Conservation (phyloP, 2,797 vertebrate species). For the Falco berigora region DNA sequence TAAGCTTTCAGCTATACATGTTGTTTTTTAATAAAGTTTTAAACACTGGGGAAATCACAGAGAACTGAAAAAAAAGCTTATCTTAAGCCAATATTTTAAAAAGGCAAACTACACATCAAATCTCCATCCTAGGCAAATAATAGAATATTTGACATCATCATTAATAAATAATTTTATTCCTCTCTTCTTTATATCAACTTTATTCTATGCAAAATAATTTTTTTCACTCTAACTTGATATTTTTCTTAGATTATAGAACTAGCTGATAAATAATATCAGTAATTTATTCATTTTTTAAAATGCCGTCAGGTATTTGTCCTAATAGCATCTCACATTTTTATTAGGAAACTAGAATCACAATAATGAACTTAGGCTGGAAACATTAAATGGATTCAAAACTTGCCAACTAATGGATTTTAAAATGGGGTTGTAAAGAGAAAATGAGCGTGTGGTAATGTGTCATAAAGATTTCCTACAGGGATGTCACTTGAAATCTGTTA, state of each 20-base stretch:
- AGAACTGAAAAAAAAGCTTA: background rate
- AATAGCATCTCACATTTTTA: background rate
- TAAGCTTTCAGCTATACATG: background rate
- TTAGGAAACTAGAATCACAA: background rate
- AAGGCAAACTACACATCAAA: background rate
- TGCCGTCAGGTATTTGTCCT: background rate
- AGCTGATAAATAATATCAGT: background rate
- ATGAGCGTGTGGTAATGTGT: background rate
- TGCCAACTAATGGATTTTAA: background rate
- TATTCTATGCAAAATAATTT: background rate
- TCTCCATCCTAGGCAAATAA: background rate
- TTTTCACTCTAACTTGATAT: background rate
- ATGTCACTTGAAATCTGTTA: background rate
- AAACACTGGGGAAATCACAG: conserved; percentile 19
- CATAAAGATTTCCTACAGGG: background rate
- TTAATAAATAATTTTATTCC: background rate
- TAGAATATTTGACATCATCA: background rate
- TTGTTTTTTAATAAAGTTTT: conserved; percentile 21
- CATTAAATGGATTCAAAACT: background rate
- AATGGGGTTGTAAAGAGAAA: background rate
- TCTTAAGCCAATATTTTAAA: conserved; percentile 7
- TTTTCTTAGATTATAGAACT: background rate
- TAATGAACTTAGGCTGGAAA: background rate
- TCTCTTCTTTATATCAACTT: background rate
- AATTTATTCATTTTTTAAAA: background rate